Conservation (phyloP, 2,113 vertebrate species). For the Aegotheles bennettii region DNA sequence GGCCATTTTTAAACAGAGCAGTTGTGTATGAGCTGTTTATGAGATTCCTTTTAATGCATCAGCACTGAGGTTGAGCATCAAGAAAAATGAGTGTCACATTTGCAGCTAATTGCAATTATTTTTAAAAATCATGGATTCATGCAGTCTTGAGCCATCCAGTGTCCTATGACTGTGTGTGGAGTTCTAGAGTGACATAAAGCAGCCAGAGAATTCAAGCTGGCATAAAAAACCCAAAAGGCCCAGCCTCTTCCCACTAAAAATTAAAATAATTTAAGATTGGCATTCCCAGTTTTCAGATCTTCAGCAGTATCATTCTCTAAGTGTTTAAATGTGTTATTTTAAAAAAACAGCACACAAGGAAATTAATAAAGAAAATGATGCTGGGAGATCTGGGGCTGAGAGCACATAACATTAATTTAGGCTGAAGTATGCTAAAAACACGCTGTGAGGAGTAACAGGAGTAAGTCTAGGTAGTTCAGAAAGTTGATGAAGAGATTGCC, state of each 20-base stretch:
- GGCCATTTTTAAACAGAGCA: not conserved
- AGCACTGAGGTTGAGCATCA: not conserved
- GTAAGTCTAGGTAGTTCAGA: not conserved
- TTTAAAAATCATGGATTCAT: not conserved
- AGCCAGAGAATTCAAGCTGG: not conserved
- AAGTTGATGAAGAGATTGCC: not conserved
- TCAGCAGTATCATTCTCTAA: not conserved
- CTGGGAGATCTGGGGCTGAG: not conserved
- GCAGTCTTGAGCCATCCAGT: not conserved
- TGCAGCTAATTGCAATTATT: not conserved
- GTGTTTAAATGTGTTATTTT: not conserved
- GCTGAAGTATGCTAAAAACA: not conserved
- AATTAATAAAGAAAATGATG: not conserved
- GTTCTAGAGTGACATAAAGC: not conserved
- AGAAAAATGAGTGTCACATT: not conserved
- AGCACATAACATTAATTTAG: not conserved
- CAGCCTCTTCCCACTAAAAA: not conserved
- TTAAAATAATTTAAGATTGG: not conserved
- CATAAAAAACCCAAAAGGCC: fast-evolving
- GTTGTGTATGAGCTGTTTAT: not conserved
- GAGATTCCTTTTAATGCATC: not conserved
- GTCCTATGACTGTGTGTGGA: not conserved
- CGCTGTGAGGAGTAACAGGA: not conserved
- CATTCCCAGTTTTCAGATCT: not conserved
- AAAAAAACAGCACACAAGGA: not conserved